Evolutionary conservation across 1,140 invertebrate species (phyloP), one percentile per base, ranked within the genome.

Genomic region (Anthonomus grandis): DNA sequence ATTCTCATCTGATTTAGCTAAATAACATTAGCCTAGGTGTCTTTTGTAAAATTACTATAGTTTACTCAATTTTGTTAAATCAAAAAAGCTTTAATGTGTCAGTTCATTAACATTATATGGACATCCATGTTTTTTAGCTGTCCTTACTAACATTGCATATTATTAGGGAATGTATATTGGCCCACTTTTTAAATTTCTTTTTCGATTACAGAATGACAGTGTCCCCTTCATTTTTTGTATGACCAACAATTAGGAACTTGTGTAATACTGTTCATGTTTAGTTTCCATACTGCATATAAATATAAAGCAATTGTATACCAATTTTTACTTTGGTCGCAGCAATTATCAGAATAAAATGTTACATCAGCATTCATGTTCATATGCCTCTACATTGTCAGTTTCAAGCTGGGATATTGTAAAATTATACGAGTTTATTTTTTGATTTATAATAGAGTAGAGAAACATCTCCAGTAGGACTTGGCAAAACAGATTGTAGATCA

Each of bases 311-410:
- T 54, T 31, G 36, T 23, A 18, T 31, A 54, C 8, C 37, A 6
- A 18, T 54, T 54, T 45, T 54, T 45, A 8, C 45, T 44, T 18
- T 54, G 51, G 21, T 42, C 51, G 22, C 23, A 0, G 27, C 51
- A 36, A 22, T 54, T 46, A 6, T 54, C 51, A 17, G 22, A 54
- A 34, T 54, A 46, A 45, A 54, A 46, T 19, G 10, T 54, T 19
- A 54, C 4, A 6, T 17, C 15, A 9, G n/a, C 39, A 19, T 4
- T 19, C 39, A n/a, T 38, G 3, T 9, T 21, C 34, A n/a, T 50
- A 4, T 17, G 34, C 18, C 13, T 34, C 34, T 17, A 50, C 34
- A 38, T 50, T 39, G 5, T 38, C 34, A 37, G 47, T 9, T 34
- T 18, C 27, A 18, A 50, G 34, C 19, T 50, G 27, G 21, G 5